These are phyloP conservation scores for Anthoscopus minutus DNA, from an alignment of 2,113 vertebrate genomes.

Conservation along the genomic window DNA sequence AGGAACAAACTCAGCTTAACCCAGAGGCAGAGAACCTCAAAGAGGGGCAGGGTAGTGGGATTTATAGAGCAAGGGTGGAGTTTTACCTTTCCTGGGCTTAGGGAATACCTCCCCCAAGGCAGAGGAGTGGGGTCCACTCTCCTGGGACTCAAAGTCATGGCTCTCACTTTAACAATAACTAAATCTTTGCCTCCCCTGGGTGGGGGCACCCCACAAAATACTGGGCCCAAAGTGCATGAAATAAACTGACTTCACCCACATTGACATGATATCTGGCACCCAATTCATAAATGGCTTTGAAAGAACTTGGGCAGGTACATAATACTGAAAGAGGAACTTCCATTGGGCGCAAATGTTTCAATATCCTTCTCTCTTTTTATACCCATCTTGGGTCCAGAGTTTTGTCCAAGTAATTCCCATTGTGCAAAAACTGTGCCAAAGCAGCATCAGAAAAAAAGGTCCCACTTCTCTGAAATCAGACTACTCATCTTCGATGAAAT, in stretches of 20 bases:
- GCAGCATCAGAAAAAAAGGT: not conserved
- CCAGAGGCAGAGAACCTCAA: no score
- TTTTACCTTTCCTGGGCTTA: no score
- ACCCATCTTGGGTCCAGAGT: not conserved
- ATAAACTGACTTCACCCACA: not conserved
- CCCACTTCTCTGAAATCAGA: not conserved
- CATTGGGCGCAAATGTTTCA: not conserved
- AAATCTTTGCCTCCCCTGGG: no score
- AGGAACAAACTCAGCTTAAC: no score
- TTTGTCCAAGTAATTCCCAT: not conserved
- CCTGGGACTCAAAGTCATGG: no score
- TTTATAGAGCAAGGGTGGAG: no score
- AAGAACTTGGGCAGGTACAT: not conserved
- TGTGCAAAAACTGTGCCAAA: not conserved
- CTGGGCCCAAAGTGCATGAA: not conserved
- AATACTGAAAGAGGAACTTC: not conserved
- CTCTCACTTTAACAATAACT: no score
- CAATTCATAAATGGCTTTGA: accelerated
- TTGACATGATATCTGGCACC: not conserved
- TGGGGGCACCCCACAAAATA: no score
- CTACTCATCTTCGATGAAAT: not conserved
- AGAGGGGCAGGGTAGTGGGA: no score
- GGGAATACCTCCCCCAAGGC: no score
- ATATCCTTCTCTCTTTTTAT: not conserved
- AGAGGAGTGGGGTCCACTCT: no score